These are phyloP conservation scores for Austrolebias charrua DNA, from an alignment of 2,797 vertebrate genomes.

Conservation along the genomic window DNA sequence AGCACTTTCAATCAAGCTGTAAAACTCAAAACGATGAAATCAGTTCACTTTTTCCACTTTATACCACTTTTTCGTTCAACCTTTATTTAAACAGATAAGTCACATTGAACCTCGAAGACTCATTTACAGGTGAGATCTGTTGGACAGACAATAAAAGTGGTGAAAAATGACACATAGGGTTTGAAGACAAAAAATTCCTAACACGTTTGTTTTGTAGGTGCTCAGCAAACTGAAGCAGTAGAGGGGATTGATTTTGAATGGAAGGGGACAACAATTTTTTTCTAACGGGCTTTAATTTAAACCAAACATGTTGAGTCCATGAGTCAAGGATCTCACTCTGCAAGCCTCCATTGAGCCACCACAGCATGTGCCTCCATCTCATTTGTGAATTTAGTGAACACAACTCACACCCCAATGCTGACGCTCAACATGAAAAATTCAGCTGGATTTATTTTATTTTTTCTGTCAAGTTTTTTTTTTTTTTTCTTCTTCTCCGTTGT, in stretches of 20 bases:
- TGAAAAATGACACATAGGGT: too few species aligned
- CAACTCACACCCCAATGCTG: conserved; percentile 3
- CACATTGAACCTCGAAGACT: too few species aligned
- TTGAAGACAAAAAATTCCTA: too few species aligned
- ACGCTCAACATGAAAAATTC: conserved; percentile 2
- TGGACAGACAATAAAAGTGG: too few species aligned
- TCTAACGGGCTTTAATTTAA: conserved; percentile 77
- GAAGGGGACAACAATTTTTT: conserved; percentile 20
- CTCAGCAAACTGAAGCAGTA: conserved; percentile 30
- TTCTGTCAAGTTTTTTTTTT: conserved; percentile 8
- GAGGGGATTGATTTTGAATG: conserved; percentile 15
- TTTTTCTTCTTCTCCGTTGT: background rate
- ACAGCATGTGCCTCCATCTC: conserved; percentile 37
- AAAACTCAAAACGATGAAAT: background rate
- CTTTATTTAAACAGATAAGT: too few species aligned
- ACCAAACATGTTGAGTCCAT: conserved; percentile 67
- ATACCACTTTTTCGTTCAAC: too few species aligned
- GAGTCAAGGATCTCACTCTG: conserved; percentile 75
- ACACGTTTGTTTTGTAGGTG: conserved; percentile 37
- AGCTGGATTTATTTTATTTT: background rate
- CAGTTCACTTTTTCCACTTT: background rate
- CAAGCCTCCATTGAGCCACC: conserved; percentile 58
- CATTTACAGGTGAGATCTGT: too few species aligned
- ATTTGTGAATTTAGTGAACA: conserved; percentile 23
- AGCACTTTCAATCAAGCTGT: conserved; percentile 3